phyloP scores from a whole-genome alignment of 2,113 vertebrate species.

The Rhadina sibilatrix region DNA sequence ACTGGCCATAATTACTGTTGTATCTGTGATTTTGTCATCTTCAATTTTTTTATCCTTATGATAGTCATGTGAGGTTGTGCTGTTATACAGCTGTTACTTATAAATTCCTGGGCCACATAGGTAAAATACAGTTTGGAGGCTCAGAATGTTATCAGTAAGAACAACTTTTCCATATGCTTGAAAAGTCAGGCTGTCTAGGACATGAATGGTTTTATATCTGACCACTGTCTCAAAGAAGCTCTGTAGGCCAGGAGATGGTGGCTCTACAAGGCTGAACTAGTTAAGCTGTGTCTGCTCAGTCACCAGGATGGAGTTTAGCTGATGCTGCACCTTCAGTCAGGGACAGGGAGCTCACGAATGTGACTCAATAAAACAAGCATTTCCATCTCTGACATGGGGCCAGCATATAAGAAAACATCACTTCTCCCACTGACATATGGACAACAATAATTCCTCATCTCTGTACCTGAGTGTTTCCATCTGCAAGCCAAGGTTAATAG shows the following conservation, averaged over 20 bases:
- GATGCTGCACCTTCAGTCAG: not conserved
- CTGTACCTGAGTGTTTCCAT: not conserved
- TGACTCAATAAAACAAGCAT: not conserved
- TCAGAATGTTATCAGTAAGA: not conserved
- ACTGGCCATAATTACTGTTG: not conserved
- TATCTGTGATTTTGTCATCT: not conserved
- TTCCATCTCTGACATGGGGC: not conserved
- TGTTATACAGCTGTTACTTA: not conserved
- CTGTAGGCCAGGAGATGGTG: not conserved
- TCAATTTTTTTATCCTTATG: not conserved
- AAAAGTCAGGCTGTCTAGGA: not conserved
- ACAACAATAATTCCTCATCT: slow-evolving; percentile 8
- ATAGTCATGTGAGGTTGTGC: not conserved
- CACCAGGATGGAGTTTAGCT: not conserved
- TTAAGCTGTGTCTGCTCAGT: not conserved
- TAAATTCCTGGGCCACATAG: not conserved
- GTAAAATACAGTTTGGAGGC: not conserved
- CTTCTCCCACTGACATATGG: not conserved
- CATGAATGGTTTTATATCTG: not conserved
- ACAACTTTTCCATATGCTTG: not conserved
- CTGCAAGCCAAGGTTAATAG: not conserved
- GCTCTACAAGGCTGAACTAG: not conserved
- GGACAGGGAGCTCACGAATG: not conserved
- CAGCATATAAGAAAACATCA: not conserved
- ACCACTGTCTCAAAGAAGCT: not conserved